These are phyloP conservation scores for Caenorhabditis virilis DNA, from an alignment of 2,888 invertebrate genomes.

Conservation along the genomic window DNA sequence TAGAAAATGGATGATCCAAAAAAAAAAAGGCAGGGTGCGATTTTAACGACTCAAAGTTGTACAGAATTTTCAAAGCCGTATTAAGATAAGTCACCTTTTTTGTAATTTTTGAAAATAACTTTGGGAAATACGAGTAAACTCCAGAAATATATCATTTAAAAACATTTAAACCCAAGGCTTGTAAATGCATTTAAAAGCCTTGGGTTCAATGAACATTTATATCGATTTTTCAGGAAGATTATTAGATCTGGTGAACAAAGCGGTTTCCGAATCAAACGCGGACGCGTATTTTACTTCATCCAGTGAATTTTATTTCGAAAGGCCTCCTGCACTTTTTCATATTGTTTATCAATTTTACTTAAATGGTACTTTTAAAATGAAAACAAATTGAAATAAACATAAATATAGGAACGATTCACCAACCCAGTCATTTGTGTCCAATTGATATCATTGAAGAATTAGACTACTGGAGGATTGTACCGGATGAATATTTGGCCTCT, in stretches of 20 bases:
- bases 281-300: slow-evolving; percentile 56
- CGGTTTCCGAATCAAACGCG: slow-evolving; percentile 23
- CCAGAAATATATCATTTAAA: too few relatives aligned
- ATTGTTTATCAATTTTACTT: slow-evolving; percentile 62
- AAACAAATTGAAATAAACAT: too few relatives aligned
- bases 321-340: slow-evolving; percentile 58
- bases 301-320: slow-evolving; percentile 63
- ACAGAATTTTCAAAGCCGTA: too few relatives aligned
- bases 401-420: slow-evolving; percentile 62
- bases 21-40: too few relatives aligned
- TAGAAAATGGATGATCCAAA: too few relatives aligned
- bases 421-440: slow-evolving; percentile 70
- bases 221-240: slow-evolving; percentile 55
- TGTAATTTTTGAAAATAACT: too few relatives aligned
- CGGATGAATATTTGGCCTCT: slow-evolving; percentile 45
- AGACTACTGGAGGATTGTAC: slow-evolving; percentile 68
- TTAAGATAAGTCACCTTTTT: too few relatives aligned
- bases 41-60: too few relatives aligned
- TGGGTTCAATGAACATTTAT: too few relatives aligned
- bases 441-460: slow-evolving; percentile 71
- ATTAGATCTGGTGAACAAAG: slow-evolving; percentile 38
- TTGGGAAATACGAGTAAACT: too few relatives aligned
- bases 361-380: slow-evolving; percentile 53
- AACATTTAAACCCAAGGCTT: too few relatives aligned
- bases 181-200: too few relatives aligned